Conservation (phyloP, 2,888 invertebrate species). For the Pelosia muscerda region DNA sequence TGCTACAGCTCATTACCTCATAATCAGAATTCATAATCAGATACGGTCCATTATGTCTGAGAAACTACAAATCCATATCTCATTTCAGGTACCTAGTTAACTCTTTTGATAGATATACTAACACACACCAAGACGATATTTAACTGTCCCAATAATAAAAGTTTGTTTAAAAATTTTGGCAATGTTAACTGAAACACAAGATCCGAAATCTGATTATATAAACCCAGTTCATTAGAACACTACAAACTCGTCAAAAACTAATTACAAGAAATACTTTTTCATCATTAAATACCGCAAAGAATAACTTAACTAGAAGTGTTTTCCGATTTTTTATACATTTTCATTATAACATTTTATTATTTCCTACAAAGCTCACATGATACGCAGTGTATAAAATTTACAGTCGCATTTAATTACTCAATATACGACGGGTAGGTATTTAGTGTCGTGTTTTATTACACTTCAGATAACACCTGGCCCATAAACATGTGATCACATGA, state of each 20-base stretch:
- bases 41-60: neutral
- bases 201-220: neutral
- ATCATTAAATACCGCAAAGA: neutral
- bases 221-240: neutral
- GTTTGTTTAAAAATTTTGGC: neutral
- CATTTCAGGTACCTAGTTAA: neutral
- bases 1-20: too few relatives aligned
- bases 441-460: conserved; percentile 34
- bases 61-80: too few relatives aligned
- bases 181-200: neutral
- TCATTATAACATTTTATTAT: conserved; percentile 5
- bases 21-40: neutral
- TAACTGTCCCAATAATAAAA: neutral
- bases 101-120: neutral
- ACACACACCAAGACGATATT: neutral
- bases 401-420: conserved; percentile 14
- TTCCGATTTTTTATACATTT: neutral
- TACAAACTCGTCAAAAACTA: neutral
- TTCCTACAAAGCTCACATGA: conserved; percentile 50
- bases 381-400: conserved; percentile 32
- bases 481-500: conserved; percentile 47
- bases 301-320: neutral
- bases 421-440: conserved; percentile 9
- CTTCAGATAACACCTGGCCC: conserved; percentile 40
- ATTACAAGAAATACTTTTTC: neutral